These are phyloP conservation scores for Nycticorax nycticorax DNA, from an alignment of 2,113 vertebrate genomes.

Conservation along the genomic window DNA sequence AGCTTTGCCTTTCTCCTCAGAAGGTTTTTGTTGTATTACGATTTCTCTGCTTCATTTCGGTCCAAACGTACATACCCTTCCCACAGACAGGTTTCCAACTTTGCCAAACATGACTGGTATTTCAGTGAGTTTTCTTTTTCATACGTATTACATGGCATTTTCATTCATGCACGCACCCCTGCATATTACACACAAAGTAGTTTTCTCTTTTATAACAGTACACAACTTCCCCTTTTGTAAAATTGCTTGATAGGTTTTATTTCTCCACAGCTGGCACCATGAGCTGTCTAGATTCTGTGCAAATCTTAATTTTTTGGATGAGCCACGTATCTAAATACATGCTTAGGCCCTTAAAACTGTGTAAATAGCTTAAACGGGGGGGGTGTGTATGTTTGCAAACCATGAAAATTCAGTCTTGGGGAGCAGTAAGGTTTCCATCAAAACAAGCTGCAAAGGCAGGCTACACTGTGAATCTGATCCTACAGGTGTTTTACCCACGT, in stretches of 20 bases:
- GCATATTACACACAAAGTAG: background rate
- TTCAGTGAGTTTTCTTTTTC: background rate
- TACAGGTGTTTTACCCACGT: accelerated
- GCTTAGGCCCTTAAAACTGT: background rate
- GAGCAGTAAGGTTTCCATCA: background rate
- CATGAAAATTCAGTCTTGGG: background rate
- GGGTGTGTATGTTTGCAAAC: background rate
- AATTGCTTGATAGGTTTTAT: background rate
- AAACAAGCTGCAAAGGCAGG: background rate
- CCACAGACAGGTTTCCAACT: background rate
- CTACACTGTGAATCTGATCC: background rate
- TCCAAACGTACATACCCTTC: background rate
- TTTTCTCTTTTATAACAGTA: background rate
- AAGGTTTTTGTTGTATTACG: background rate
- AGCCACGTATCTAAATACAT: background rate
- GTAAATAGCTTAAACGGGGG: background rate
- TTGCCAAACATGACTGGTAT: background rate
- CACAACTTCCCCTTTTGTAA: background rate
- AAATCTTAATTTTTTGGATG: background rate
- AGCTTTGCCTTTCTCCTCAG: background rate
- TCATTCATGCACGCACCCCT: background rate
- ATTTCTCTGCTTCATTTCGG: background rate
- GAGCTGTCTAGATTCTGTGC: background rate
- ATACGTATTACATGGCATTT: background rate
- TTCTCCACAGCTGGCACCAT: background rate